A percentile compares a stretch with the other conserved stretches of the same genome.
Conservation (phyloP, 2,888 invertebrate species). For the Mayetiola destructor region DNA sequence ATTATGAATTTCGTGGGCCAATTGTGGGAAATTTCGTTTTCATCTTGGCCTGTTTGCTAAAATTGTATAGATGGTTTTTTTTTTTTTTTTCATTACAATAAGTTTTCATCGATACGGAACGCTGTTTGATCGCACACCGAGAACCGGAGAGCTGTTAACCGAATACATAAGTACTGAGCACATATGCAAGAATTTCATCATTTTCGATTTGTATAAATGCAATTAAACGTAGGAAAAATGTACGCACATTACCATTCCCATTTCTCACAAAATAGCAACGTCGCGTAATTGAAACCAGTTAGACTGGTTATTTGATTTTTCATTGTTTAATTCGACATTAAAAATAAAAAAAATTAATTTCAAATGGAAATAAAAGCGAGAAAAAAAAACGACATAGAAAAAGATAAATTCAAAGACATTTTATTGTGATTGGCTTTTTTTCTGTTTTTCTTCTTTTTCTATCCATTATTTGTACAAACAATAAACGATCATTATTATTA, state of each 20-base stretch:
- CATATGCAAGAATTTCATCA: no score
- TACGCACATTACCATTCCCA: background rate
- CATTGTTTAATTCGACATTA: background rate
- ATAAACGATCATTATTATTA: slow-evolving; percentile 8
- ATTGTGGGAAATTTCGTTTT: background rate
- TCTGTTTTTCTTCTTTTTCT: background rate
- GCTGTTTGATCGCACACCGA: no score
- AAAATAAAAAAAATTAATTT: background rate
- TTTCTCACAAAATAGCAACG: background rate
- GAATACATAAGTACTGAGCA: no score
- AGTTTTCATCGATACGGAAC: no score
- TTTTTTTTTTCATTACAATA: no score
- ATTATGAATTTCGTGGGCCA: slow-evolving; percentile 1
- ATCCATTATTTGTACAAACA: background rate
- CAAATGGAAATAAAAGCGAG: background rate
- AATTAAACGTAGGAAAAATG: no score
- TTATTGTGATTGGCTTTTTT: background rate
- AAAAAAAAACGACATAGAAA: no score
- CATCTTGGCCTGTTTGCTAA: no score
- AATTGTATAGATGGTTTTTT: no score
- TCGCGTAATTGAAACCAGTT: slow-evolving; percentile 9
- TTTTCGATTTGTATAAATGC: no score
- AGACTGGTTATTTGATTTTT: background rate
- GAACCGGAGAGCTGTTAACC: no score
- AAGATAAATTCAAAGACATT: no score